These are phyloP conservation scores for Chironex yamaguchii DNA, from an alignment of 30 jellyfish, hydroid and myxozoan genomes.

Conservation along the genomic window DNA sequence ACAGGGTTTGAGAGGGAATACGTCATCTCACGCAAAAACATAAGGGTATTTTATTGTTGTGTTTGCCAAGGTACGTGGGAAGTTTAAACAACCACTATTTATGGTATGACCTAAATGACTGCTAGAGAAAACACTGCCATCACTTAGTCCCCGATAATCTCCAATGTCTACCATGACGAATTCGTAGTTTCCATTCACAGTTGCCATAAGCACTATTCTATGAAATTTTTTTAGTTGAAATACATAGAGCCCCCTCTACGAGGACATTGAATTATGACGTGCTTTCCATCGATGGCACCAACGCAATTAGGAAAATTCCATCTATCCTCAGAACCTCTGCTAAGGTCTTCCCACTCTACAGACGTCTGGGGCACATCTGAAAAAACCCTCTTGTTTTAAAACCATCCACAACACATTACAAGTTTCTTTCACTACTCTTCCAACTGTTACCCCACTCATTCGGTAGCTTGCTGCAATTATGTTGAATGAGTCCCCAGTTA, in stretches of 20 bases:
- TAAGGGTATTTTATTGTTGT: conserved; percentile 24
- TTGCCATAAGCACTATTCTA: conserved; percentile 71
- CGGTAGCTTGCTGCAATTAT: conserved; percentile 75
- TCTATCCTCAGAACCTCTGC: conserved; percentile 52
- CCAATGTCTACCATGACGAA: conserved; percentile 62
- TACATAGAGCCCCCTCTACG: conserved; percentile 66
- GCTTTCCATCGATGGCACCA: conserved; percentile 81
- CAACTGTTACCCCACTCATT: conserved; percentile 41
- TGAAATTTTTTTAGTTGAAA: conserved; percentile 63
- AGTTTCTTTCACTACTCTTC: conserved; percentile 58
- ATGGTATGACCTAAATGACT: conserved; percentile 59
- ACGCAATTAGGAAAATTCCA: conserved; percentile 76
- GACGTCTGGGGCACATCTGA: conserved; percentile 30
- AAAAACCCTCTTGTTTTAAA: conserved; percentile 20
- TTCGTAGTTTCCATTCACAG: conserved; percentile 49
- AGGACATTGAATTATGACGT: conserved; percentile 68
- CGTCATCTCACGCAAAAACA: conserved; percentile 69
- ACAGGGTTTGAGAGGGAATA: conserved; percentile 43
- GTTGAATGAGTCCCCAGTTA: conserved; percentile 59
- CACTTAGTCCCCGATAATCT: conserved; percentile 53
- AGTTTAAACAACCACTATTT: not conserved
- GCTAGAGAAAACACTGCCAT: conserved; percentile 47
- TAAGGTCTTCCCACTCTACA: conserved; percentile 43
- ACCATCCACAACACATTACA: conserved; percentile 44
- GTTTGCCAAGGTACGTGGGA: not conserved